Conservation (phyloP, 2,888 invertebrate species). For the Molanna angustata region DNA sequence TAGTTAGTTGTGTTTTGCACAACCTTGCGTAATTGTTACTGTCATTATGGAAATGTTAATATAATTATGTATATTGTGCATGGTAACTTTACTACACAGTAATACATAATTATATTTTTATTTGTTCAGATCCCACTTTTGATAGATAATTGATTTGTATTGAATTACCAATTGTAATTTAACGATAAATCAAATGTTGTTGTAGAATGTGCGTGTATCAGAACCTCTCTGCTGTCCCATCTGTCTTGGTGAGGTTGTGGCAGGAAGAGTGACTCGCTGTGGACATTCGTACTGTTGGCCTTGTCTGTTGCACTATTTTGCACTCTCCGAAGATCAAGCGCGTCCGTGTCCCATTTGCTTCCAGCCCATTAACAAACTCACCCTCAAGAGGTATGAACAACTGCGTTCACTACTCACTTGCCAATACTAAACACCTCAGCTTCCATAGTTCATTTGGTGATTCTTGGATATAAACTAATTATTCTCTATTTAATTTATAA, state of each 20-base stretch:
- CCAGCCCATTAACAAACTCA: constrained; percentile 72
- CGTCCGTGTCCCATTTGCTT: constrained; percentile 92
- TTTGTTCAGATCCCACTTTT: too few relatives aligned
- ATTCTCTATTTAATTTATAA: not conserved
- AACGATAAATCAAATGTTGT: too few relatives aligned
- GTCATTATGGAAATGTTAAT: too few relatives aligned
- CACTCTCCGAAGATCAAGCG: constrained; percentile 78
- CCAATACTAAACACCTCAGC: not conserved
- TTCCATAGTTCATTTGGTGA: not conserved
- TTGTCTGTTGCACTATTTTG: constrained; percentile 89
- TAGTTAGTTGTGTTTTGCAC: too few relatives aligned
- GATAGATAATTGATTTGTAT: too few relatives aligned
- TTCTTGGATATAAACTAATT: not conserved
- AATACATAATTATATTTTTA: too few relatives aligned
- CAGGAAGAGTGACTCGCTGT: constrained; percentile 90
- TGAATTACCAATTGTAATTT: too few relatives aligned
- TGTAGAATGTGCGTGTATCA: constrained; percentile 58
- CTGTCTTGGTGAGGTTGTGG: constrained; percentile 81
- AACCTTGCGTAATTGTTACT: too few relatives aligned
- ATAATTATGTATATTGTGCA: too few relatives aligned
- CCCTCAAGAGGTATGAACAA: constrained; percentile 64
- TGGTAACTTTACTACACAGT: too few relatives aligned
- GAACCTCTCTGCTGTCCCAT: constrained; percentile 76
- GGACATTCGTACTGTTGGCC: constrained; percentile 97
- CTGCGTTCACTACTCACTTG: too few relatives aligned